These are phyloP conservation scores for Agonopterix subpropinquella DNA, from an alignment of 2,888 invertebrate genomes.

Conservation along the genomic window DNA sequence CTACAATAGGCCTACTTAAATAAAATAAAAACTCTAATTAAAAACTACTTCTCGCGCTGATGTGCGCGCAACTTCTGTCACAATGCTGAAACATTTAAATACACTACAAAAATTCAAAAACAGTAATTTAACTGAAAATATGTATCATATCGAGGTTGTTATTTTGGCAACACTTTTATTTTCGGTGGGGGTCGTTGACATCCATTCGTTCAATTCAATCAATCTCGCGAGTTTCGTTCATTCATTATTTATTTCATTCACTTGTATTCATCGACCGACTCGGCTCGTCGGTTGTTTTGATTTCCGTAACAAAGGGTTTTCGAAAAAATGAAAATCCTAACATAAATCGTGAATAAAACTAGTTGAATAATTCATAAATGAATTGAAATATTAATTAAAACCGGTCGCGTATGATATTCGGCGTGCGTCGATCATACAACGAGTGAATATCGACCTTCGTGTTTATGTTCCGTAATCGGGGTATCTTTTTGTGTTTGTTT, in stretches of 20 bases:
- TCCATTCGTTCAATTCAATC: not conserved
- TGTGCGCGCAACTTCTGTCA: no score
- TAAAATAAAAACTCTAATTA: no score
- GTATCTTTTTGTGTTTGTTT: constrained; percentile 61
- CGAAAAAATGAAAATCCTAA: constrained; percentile 44
- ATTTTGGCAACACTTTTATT: no score
- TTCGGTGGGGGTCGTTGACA: not conserved
- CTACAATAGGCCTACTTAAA: no score
- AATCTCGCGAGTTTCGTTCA: not conserved
- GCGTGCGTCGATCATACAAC: not conserved
- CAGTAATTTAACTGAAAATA: no score
- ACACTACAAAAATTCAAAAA: no score
- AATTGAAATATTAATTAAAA: not conserved
- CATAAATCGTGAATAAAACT: constrained; percentile 32
- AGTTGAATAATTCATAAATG: constrained; percentile 10
- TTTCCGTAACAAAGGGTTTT: constrained; percentile 29
- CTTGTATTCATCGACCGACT: constrained; percentile 24
- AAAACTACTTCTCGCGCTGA: no score
- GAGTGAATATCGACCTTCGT: constrained; percentile 37
- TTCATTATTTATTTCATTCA: not conserved
- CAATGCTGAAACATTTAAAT: no score
- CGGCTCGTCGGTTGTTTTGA: constrained; percentile 19
- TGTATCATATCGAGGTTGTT: no score
- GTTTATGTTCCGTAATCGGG: constrained; percentile 58
- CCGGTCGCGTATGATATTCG: not conserved